Conservation (phyloP, 2,888 invertebrate species). For the Eucera pruinosa region DNA sequence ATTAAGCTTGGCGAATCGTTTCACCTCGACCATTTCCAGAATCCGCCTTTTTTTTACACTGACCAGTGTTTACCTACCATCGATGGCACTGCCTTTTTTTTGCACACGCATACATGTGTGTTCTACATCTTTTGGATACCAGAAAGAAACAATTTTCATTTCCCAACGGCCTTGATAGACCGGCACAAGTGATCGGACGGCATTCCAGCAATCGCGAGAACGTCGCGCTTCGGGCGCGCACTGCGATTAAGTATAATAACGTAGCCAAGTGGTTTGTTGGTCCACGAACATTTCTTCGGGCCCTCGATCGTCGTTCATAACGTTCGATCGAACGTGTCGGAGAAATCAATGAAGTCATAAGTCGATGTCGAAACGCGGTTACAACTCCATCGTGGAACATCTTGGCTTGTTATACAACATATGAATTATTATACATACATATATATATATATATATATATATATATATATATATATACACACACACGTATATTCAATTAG, state of each 20-base stretch:
- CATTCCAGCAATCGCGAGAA: conserved; percentile 80
- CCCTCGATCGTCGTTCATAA: conserved; percentile 12
- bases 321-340: background rate
- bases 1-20: too few species aligned
- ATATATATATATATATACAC: too few species aligned
- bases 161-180: conserved; percentile 80
- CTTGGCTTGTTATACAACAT: too few species aligned
- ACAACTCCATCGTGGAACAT: background rate
- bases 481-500: too few species aligned
- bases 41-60: conserved; percentile 3
- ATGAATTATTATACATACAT: too few species aligned
- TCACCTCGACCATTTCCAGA: too few species aligned
- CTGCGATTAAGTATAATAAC: conserved; percentile 69
- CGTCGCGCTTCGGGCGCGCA: conserved; percentile 64
- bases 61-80: conserved; percentile 41
- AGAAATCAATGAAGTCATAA: conserved; percentile 19
- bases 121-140: conserved; percentile 60
- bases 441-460: too few species aligned
- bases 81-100: conserved; percentile 32
- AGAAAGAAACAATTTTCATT: conserved; percentile 78
- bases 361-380: conserved; percentile 4
- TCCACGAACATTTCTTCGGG: conserved; percentile 15
- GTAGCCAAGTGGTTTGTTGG: conserved; percentile 37
- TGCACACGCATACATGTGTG: background rate
- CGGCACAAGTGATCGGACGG: conserved; percentile 77